Conservation (phyloP, 2,113 vertebrate species). For the Galemys pyrenaicus region DNA sequence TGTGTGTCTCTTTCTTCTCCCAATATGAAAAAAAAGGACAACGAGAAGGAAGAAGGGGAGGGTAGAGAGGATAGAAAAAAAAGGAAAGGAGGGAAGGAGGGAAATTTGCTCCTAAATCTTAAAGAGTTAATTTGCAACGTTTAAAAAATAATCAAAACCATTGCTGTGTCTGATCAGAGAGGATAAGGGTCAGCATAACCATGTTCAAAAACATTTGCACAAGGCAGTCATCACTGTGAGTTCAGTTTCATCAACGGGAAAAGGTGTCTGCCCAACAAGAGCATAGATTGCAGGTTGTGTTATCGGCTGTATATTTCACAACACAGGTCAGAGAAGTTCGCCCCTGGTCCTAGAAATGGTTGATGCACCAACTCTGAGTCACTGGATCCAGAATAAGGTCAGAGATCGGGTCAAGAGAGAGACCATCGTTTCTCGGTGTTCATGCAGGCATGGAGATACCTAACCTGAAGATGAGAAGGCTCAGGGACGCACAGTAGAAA, state of each 20-base stretch:
- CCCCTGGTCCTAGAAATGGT: background rate
- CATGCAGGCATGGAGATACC: background rate
- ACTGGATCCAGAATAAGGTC: background rate
- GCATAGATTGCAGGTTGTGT: background rate
- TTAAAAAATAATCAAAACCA: background rate
- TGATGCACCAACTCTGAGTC: background rate
- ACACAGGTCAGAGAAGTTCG: background rate
- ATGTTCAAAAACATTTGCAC: background rate
- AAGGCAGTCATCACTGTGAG: background rate
- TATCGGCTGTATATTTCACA: background rate
- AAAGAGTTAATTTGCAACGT: background rate
- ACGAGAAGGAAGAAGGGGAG: background rate
- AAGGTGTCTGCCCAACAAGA: background rate
- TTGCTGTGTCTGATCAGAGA: background rate
- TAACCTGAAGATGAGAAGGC: background rate
- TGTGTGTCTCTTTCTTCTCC: background rate
- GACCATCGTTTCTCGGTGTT: background rate
- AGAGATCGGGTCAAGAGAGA: background rate
- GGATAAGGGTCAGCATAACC: background rate
- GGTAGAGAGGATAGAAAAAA: rapidly evolving
- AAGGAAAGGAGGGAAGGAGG: background rate
- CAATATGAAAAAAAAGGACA: background rate
- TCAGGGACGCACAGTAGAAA: background rate
- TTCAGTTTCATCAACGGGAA: background rate
- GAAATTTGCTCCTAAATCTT: background rate